These are phyloP conservation scores for Nerophis lumbriciformis DNA, from an alignment of 2,113 vertebrate species.

Conservation along the genomic window DNA sequence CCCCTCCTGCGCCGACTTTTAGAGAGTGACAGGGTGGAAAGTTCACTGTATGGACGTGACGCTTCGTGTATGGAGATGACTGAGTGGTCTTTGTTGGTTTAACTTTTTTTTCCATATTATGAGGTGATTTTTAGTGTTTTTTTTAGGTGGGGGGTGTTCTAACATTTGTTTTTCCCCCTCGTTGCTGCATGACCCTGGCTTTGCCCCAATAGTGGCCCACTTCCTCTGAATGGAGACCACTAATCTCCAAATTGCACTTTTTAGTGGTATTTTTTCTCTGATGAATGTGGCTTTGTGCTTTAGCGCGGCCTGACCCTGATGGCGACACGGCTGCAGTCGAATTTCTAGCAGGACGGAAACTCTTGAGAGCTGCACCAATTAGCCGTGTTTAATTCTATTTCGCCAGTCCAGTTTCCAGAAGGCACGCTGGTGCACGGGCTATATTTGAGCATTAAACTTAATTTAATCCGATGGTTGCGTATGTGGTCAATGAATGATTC, in stretches of 20 bases:
- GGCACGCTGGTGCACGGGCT: background rate
- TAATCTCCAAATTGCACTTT: constrained; percentile 18
- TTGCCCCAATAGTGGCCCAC: constrained; percentile 26
- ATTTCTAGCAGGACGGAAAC: constrained; percentile 37
- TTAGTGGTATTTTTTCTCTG: constrained; percentile 25
- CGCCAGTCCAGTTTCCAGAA: constrained; percentile 8
- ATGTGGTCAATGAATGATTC: background rate
- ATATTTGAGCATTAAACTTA: constrained; percentile 14
- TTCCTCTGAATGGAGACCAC: background rate
- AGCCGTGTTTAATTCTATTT: constrained; percentile 20
- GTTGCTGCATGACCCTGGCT: constrained; percentile 5
- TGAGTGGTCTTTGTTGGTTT: background rate
- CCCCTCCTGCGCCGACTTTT: background rate
- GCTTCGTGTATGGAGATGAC: background rate
- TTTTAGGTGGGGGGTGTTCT: no score
- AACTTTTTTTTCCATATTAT: background rate
- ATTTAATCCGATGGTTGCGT: constrained; percentile 1
- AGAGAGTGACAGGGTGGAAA: background rate
- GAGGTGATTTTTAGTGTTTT: no score
- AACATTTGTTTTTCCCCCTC: background rate
- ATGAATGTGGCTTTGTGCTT: constrained; percentile 20
- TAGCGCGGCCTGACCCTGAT: constrained; percentile 8
- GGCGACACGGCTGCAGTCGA: background rate
- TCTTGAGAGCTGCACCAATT: constrained; percentile 16
- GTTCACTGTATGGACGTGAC: background rate